Evolutionary conservation across 2,797 vertebrate species (phyloP).

Genomic region (Lagodon rhomboides): DNA sequence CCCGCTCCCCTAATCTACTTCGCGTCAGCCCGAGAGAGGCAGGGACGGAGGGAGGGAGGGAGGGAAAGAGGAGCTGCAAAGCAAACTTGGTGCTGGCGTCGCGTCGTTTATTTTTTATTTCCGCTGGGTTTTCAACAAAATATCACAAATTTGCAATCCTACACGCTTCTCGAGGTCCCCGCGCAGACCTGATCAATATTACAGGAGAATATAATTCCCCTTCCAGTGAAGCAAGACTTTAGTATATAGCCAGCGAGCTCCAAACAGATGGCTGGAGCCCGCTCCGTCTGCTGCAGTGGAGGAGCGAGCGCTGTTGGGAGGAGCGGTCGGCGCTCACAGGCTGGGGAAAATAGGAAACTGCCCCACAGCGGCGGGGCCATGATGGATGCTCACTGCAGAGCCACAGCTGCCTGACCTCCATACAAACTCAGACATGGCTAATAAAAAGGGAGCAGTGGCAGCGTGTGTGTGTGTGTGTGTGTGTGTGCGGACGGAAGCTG

Average conservation of each 20-base stretch:
- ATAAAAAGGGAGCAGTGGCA: conserved; percentile 60
- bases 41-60: background rate
- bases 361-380: conserved; percentile 80
- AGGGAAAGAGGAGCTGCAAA: conserved; percentile 47
- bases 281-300: conserved; percentile 72
- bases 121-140: conserved; percentile 44
- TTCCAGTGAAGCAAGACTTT: conserved; percentile 51
- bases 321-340: conserved; percentile 73
- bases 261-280: conserved; percentile 81
- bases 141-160: conserved; percentile 24
- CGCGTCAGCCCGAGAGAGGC: conserved; percentile 30
- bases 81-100: conserved; percentile 36
- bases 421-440: conserved; percentile 76
- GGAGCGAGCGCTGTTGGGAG: conserved; percentile 68
- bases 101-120: conserved; percentile 38
- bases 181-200: conserved; percentile 59
- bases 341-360: conserved; percentile 77
- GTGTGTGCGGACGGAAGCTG: conserved; percentile 2
- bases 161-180: conserved; percentile 11
- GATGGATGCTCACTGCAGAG: conserved; percentile 87
- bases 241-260: conserved; percentile 40
- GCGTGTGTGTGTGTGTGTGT: conserved; percentile 4
- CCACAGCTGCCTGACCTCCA: conserved; percentile 81
- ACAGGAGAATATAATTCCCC: conserved; percentile 30
- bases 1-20: conserved; percentile 57